Base-by-base conservation (phyloP, 2,888 invertebrate species). In the Ernsta delagoae region DNA sequence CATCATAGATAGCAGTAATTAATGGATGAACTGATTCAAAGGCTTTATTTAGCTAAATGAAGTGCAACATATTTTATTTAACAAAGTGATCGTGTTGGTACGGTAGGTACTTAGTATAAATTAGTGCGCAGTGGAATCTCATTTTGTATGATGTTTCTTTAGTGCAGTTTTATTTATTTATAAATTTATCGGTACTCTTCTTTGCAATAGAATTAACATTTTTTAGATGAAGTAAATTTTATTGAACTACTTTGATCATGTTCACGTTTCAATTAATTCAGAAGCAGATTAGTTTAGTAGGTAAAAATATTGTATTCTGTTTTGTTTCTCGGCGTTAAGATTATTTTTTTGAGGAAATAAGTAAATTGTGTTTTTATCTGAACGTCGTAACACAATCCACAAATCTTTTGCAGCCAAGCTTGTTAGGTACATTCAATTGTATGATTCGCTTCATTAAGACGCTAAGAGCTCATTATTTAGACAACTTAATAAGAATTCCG, bases 401-500 rank as follows among this genome's bases (percentile, higher is more conserved):
- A 3, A 24, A 3, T 24, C 24, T n/a, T n/a, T 24, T 24, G 24
- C 24, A 24, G 24, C 24, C 24, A 24, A 24, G 24, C 24, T 24
- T 24, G 24, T 24, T 24, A 24, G 24, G 24, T 24, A 24, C 24
- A 24, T 24, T 24, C 24, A 24, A 24, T 39, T 39, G 3, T 50
- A 24, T 50, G 16, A 31, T 73, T 74, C 71, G 57, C 73, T 77
- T 80, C 77, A 78, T 79, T 80, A 81, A 76, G 74, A 77, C 73
- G 74, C 76, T 78, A 78, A 78, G 76, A 75, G 77, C 83, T 87
- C 84, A 85, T 90, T 89, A 88, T 85, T 87, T 84, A 84, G 84
- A 84, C 83, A 84, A 85, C 82, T 84, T 87, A 88, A 87, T 88
- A 89, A 88, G 88, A 86, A 88, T 87, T 85, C 83, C 78, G 87